Percentiles rank a stretch among this genome's conserved stretches.
Evolutionary conservation across 2,888 invertebrate genomes (phyloP).

Genomic region (Caenorhabditis panamensis): DNA sequence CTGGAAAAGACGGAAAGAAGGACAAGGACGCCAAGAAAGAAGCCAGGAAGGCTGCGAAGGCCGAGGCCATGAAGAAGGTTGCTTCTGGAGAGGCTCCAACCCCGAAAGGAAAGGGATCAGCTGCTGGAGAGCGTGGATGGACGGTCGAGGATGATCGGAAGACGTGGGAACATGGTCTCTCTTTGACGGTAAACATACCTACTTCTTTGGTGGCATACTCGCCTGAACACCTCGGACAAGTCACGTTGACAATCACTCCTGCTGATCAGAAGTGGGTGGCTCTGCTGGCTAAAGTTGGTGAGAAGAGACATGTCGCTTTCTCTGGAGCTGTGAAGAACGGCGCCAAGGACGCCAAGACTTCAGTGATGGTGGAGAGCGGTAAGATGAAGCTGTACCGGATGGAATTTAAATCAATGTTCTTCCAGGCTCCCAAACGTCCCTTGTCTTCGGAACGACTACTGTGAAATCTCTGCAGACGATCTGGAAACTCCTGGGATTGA

Average conservation of each 20-base stretch:
- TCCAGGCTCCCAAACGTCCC: constrained; percentile 7
- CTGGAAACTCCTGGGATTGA: constrained; percentile 58
- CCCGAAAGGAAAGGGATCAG: constrained; percentile 23
- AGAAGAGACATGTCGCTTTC: constrained; percentile 61
- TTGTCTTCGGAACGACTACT: constrained; percentile 23
- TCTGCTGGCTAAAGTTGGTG: constrained; percentile 55
- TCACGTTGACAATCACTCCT: constrained; percentile 42
- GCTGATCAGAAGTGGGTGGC: constrained; percentile 62
- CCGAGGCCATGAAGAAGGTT: constrained; percentile 65
- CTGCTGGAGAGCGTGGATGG: constrained; percentile 9
- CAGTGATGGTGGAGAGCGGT: constrained; percentile 53
- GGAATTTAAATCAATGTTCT: neutral
- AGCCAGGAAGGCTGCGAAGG: constrained; percentile 63
- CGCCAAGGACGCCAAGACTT: constrained; percentile 46
- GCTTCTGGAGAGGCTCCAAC: constrained; percentile 26
- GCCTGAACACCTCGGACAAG: constrained; percentile 47
- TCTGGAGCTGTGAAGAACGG: constrained; percentile 60
- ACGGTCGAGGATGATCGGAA: constrained; percentile 61
- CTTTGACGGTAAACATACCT: constrained; percentile 64
- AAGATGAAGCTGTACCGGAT: neutral
- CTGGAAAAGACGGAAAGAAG: constrained; percentile 27
- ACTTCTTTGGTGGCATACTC: constrained; percentile 35
- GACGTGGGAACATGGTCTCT: constrained; percentile 65
- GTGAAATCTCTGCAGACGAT: constrained; percentile 31
- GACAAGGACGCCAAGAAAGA: constrained; percentile 61